Conservation (phyloP, 2,888 invertebrate genomes). For the Stictocephala bisonia region DNA sequence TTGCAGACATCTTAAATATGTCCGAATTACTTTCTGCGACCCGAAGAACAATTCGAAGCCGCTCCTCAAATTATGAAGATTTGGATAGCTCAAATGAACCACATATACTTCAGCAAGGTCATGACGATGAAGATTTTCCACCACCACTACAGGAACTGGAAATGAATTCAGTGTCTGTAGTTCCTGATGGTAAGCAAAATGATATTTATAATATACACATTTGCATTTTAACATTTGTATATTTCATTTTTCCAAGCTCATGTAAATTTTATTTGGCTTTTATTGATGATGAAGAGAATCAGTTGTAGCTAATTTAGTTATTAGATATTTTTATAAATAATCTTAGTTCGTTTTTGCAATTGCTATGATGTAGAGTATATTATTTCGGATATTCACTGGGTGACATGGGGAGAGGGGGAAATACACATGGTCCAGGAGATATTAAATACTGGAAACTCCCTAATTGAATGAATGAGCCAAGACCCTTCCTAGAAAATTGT, state of each 20-base stretch:
- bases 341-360: too few relatives aligned
- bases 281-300: too few relatives aligned
- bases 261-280: neutral
- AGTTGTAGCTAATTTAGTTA: too few relatives aligned
- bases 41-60: slow-evolving; percentile 42
- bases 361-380: too few relatives aligned
- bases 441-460: too few relatives aligned
- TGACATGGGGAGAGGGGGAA: too few relatives aligned
- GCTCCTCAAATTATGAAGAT: slow-evolving; percentile 50
- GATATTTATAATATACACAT: slow-evolving; percentile 1
- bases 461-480: too few relatives aligned
- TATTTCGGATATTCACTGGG: too few relatives aligned
- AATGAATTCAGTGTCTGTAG: slow-evolving; percentile 82
- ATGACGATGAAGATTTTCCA: slow-evolving; percentile 35
- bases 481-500: too few relatives aligned
- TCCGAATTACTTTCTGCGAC: slow-evolving; percentile 47
- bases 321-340: too few relatives aligned
- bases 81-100: slow-evolving; percentile 42
- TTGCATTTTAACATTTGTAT: neutral
- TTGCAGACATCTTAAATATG: too few relatives aligned
- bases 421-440: too few relatives aligned
- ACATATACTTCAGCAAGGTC: slow-evolving; percentile 31
- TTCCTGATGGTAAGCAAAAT: slow-evolving; percentile 76
- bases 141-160: slow-evolving; percentile 68
- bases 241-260: neutral